Base-by-base conservation (phyloP, 2,113 vertebrate species). In the Myotis brandtii region DNA sequence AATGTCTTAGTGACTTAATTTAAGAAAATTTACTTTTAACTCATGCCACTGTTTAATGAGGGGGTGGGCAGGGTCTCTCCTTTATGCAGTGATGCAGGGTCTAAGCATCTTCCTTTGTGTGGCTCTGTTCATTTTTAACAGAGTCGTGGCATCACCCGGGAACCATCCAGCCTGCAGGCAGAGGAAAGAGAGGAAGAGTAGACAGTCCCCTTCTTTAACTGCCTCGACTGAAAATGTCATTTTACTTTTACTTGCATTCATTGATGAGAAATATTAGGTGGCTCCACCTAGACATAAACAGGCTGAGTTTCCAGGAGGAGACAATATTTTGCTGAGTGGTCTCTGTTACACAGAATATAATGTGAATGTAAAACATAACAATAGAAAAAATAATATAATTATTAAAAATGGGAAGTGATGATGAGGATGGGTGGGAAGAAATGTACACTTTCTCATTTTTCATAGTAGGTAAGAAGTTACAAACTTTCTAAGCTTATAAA, bases 401-500 rank as follows among this genome's bases (percentile, higher is more conserved):
- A 66, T 67, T 40, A 89, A 89, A 75, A 40, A 21, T 46, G 18
- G 40, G 54, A 30, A 8, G 3, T 86, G 13, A 70, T 67, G 21
- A 75, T 52, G 37, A 88, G 11, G 93, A n/a, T 50, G 52, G 34
- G 46, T 86, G 40, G 27, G 21, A 84, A 92, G 12, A 88, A 3
- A 16, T 75, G 18, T 25, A 56, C 13, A 66, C 79, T 73, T 86
- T 86, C 34, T 91, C 18, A 52, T 59, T 94, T 86, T 80, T 95
- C 59, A 80, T 69, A 66, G 48, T 21, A 93, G n/a, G 40, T 17
- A 93, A 25, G 12, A 75, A 85, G 18, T 94, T 80, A 59, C 75
- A n/a, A 69, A 37, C 54, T 87, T 95, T 46, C 52, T 89, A 89
- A 62, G 82, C 81, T 73, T 72, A 27, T 43, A 66, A 85, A 46